Base-by-base conservation (phyloP, 2,797 vertebrate species). In the Sebastes itinus region DNA sequence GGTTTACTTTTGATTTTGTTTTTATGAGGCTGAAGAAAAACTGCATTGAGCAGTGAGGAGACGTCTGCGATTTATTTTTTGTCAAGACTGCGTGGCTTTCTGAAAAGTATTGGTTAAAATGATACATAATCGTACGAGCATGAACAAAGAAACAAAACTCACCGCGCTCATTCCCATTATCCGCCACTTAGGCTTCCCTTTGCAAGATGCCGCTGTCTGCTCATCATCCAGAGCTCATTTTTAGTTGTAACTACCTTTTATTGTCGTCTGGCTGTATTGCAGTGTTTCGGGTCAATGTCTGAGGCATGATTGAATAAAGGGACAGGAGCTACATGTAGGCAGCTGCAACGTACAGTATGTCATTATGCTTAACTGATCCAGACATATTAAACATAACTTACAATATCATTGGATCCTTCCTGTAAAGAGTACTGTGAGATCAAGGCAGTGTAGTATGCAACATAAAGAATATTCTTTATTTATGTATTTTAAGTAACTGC, bases 21-120 rank as follows among this genome's bases (percentile, higher is more conserved):
- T 61, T 65, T 32, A 22, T 68, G 70, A 61, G 8, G 23, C 11
- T 42, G 13, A 70, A 49, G 38, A 16, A 70, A 73, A 69, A 52
- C 33, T 22, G 25, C 61, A 66, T 28, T 58, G n/a, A 38, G 38
- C 6, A 10, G 3, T 72, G 27, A 69, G 11, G 20, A 25, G 23
- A 59, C 22, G 11, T 59, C 30, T 59, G 42, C 20, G 14, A 14
- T 46, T 46, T 35, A 35, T 46, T 28, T 70, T 76, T 69, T 64
- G 28, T 54, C 70, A 79, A 42, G 59, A 66, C 66, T 70, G 42
- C 7, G 1, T 61, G 27, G 28, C 14, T 67, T 68, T 77, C 54
- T 83, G 69, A 79, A 68, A 78, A 56, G 55, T 54, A 80, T 38
- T 83, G 30, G 25, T 67, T 68, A 7, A 87, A 80, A 77, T 62